phyloP scores from a whole-genome alignment of 53 echinoderm and acorn worm genomes.

The Paelopatides confundens region DNA sequence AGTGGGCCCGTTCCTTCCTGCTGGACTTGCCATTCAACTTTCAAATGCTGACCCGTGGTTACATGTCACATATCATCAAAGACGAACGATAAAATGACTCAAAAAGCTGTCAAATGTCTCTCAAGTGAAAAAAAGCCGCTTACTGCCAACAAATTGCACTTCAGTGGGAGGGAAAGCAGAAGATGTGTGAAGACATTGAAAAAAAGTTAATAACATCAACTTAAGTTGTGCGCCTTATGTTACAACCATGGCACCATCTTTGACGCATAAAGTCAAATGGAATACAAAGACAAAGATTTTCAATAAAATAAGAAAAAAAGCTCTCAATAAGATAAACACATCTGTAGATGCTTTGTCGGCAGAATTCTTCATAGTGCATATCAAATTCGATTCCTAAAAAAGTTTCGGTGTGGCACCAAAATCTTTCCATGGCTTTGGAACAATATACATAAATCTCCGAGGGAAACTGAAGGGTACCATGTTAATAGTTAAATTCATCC shows the following conservation, averaged over 20 bases:
- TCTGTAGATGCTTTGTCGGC: constrained; percentile 1
- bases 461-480: not conserved
- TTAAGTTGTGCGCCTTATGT: constrained; percentile 50
- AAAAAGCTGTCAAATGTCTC: constrained; percentile 28
- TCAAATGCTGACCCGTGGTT: constrained; percentile 33
- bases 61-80: constrained; percentile 25
- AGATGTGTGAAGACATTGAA: constrained; percentile 52
- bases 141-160: constrained; percentile 61
- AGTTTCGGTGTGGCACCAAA: not conserved
- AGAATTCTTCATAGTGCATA: constrained; percentile 40
- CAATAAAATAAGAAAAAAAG: constrained; percentile 27
- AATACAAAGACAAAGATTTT: constrained; percentile 48
- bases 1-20: not conserved
- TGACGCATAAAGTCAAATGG: constrained; percentile 46
- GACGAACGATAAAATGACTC: constrained; percentile 7
- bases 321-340: not conserved
- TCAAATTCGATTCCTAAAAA: constrained; percentile 4
- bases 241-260: constrained; percentile 30
- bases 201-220: constrained; percentile 32
- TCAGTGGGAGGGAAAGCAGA: constrained; percentile 60
- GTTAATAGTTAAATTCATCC: not conserved
- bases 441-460: not conserved
- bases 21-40: constrained; percentile 29
- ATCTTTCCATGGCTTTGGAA: not conserved
- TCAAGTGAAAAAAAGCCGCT: constrained; percentile 50